Base-by-base conservation (phyloP, 2,797 vertebrate species). In the Anguilla obscura region DNA sequence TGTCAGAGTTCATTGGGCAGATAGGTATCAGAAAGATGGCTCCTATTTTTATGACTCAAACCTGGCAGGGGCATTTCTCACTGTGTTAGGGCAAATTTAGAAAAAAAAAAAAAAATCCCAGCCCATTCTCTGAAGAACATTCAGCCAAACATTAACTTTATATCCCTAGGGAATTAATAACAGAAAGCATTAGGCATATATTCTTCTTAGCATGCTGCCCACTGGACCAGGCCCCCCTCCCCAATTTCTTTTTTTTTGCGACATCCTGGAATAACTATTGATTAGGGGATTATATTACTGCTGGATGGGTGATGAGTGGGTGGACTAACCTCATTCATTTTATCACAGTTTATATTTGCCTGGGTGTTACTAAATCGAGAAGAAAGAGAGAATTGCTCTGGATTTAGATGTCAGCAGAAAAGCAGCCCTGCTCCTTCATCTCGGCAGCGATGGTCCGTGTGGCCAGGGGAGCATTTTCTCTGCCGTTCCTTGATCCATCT, bases 281-380 rank as follows among this genome's bases (percentile, higher is more conserved):
- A 96, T 94, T 90, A 92, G 76, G 84, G 93, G 92, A 93, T 95
- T 93, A 93, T 94, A 92, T 96, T 95, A 94, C 93, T 89, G 93
- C 71, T 69, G 48, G 91, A 66, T 56, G 14, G 80, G 82, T 40
- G 71, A 58, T 58, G 52, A 45, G 84, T 71, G 91, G 92, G 92
- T 93, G 92, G 92, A 90, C 90, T 92, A 87, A 85, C 91, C 93
- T 94, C 93, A 90, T 93, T 95, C 94, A 94, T 94, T 92, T 94
- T 90, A 91, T 86, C 69, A 71, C 54, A 89, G 86, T 91, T 94
- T 95, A 95, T 93, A 95, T 95, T 93, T 94, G 92, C 94, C 92
- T 90, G 86, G 89, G 89, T 93, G 93, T 94, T 91, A 94, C 91
- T 91, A 93, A 94, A 95, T 94, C 93, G 89, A 90, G 91, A 90